A percentile compares a stretch with the other conserved stretches of the same genome.
Conservation (phyloP, 92 coral and sea anemone genomes). For the Porites divaricata region DNA sequence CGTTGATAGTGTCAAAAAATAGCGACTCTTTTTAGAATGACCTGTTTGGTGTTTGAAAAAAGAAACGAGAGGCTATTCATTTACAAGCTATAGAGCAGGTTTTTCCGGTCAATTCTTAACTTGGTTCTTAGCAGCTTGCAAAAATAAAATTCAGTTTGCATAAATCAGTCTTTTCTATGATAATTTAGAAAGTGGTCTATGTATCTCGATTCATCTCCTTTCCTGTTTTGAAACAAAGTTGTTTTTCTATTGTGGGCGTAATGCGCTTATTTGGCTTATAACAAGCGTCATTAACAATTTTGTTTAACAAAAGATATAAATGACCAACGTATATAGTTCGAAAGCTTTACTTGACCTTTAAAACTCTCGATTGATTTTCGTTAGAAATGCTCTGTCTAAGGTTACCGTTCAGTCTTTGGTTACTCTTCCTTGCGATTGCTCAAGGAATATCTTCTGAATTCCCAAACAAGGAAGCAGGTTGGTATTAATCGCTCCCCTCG, state of each 20-base stretch:
- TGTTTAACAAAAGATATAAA: conserved; percentile 28
- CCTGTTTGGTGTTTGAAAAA: too few relatives aligned
- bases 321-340: not conserved
- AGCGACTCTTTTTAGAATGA: too few relatives aligned
- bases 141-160: not conserved
- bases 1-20: not conserved
- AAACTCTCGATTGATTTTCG: not conserved
- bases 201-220: not conserved
- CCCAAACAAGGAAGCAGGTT: not conserved
- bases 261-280: not conserved
- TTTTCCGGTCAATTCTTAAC: not conserved
- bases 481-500: not conserved
- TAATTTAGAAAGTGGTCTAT: not conserved
- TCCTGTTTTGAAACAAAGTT: conserved; percentile 24
- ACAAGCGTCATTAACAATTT: not conserved
- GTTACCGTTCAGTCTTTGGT: not conserved
- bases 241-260: conserved; percentile 25
- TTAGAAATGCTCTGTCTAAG: conserved; percentile 17
- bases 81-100: not conserved
- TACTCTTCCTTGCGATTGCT: not conserved
- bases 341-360: not conserved
- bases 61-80: not conserved
- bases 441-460: not conserved
- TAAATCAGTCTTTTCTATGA: not conserved
- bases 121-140: not conserved